A percentile compares a stretch with the other conserved stretches of the same genome.
Evolutionary conservation across 1,140 invertebrate genomes (phyloP).

Genomic region (Helicoverpa armigera): DNA sequence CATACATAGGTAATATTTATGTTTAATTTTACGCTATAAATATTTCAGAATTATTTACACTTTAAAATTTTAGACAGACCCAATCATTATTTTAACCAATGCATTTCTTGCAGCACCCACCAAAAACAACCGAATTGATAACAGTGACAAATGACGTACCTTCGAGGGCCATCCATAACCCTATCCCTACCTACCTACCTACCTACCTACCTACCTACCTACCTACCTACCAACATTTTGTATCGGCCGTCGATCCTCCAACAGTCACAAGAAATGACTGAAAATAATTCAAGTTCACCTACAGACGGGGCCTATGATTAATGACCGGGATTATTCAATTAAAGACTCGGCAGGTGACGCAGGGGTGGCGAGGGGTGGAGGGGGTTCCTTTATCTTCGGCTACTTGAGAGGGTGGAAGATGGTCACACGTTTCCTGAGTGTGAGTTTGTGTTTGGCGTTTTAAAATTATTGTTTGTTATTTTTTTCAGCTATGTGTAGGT

Average conservation of each 20-base stretch:
- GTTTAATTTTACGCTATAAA: not conserved
- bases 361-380: slow-evolving; percentile 45
- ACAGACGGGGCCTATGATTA: slow-evolving; percentile 83
- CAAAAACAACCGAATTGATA: too few species aligned
- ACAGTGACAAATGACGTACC: too few species aligned
- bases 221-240: too few species aligned
- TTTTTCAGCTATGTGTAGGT: too few species aligned
- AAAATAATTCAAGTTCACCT: slow-evolving; percentile 84
- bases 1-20: too few species aligned
- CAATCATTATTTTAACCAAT: too few species aligned
- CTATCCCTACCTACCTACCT: not conserved
- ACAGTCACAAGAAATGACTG: slow-evolving; percentile 71
- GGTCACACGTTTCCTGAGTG: slow-evolving; percentile 49
- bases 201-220: not conserved
- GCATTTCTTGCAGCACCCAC: too few species aligned
- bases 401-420: slow-evolving; percentile 65
- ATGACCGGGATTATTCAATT: slow-evolving; percentile 85
- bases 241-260: slow-evolving; percentile 59
- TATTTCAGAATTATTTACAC: not conserved
- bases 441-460: not conserved
- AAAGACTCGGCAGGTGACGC: slow-evolving; percentile 80
- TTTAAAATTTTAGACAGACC: not conserved
- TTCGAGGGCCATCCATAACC: not conserved
- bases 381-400: slow-evolving; percentile 68
- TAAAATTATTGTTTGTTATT: not conserved